Percentiles rank a stretch among this genome's conserved stretches.
Evolutionary conservation across 2,888 invertebrate species (phyloP).

Genomic region (Hybos culiciformis): DNA sequence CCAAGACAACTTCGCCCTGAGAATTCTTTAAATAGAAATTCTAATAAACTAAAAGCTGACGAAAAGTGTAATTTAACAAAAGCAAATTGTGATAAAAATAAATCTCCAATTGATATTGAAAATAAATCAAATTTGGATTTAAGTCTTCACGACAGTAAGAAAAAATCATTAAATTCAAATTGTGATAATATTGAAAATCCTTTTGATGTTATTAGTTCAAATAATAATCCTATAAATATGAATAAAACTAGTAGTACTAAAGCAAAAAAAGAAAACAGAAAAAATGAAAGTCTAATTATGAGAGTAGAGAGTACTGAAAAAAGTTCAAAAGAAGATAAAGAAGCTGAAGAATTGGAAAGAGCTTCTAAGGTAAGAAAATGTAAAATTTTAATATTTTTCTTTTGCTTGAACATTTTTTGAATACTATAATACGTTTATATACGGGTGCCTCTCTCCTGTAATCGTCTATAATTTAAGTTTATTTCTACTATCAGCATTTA

Average conservation of each 20-base stretch:
- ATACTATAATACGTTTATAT: too few relatives aligned
- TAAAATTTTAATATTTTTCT: background rate
- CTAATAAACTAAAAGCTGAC: constrained; percentile 4
- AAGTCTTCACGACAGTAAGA: too few relatives aligned
- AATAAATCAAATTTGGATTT: background rate
- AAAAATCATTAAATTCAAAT: too few relatives aligned
- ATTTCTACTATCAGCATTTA: background rate
- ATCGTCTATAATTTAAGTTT: too few relatives aligned
- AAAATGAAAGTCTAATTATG: background rate
- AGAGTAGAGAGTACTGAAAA: constrained; percentile 36
- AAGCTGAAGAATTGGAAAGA: constrained; percentile 44
- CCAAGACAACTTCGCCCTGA: constrained; percentile 51
- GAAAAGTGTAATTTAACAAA: background rate
- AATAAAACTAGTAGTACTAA: background rate
- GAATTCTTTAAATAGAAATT: constrained; percentile 11
- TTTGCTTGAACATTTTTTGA: background rate
- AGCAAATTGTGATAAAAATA: background rate
- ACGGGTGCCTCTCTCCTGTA: too few relatives aligned
- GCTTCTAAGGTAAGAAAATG: constrained; percentile 38
- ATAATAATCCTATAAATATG: background rate
- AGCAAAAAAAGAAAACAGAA: background rate
- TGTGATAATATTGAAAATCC: background rate
- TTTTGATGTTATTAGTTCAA: background rate
- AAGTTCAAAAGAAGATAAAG: constrained; percentile 37
- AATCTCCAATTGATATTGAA: background rate